Percentiles rank a stretch among this genome's conserved stretches.
phyloP scores from a whole-genome alignment of 2,888 invertebrate genomes.

The Philaethria dido region DNA sequence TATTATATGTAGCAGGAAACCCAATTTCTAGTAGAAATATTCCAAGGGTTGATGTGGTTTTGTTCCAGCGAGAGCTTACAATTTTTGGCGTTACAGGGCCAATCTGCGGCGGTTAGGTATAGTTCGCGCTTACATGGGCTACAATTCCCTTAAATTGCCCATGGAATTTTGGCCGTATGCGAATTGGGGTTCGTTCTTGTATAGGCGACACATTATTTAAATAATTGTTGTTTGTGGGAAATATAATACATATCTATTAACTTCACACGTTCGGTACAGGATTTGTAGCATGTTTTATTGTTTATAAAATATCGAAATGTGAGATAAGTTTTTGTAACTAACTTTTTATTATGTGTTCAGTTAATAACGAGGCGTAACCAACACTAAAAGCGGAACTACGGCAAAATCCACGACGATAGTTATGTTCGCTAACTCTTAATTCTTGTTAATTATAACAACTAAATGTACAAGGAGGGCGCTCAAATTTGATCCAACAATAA shows the following conservation, averaged over 20 bases:
- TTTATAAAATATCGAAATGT: background rate
- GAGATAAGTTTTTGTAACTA: constrained; percentile 27
- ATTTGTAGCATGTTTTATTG: constrained; percentile 26
- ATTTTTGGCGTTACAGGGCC: constrained; percentile 84
- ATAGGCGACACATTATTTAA: constrained; percentile 54
- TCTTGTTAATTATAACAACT: background rate
- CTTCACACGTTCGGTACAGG: constrained; percentile 48
- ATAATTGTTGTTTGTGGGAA: constrained; percentile 27
- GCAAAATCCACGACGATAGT: background rate
- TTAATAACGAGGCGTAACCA: background rate
- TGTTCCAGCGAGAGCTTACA: constrained; percentile 83
- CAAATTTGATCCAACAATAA: no score
- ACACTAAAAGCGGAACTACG: background rate
- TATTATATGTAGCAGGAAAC: constrained; percentile 14
- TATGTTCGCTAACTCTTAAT: background rate
- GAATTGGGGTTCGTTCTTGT: constrained; percentile 85
- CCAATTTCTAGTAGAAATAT: constrained; percentile 50
- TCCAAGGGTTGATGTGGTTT: constrained; percentile 72
- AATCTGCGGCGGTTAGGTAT: constrained; percentile 69
- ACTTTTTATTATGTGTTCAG: constrained; percentile 11
- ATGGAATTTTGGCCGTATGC: constrained; percentile 85
- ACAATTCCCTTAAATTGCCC: constrained; percentile 80
- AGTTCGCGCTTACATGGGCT: constrained; percentile 79
- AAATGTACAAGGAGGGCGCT: background rate
- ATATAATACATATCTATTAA: constrained; percentile 31